phyloP scores from a whole-genome alignment of 2,113 vertebrate species.

The Gymnogyps californianus region DNA sequence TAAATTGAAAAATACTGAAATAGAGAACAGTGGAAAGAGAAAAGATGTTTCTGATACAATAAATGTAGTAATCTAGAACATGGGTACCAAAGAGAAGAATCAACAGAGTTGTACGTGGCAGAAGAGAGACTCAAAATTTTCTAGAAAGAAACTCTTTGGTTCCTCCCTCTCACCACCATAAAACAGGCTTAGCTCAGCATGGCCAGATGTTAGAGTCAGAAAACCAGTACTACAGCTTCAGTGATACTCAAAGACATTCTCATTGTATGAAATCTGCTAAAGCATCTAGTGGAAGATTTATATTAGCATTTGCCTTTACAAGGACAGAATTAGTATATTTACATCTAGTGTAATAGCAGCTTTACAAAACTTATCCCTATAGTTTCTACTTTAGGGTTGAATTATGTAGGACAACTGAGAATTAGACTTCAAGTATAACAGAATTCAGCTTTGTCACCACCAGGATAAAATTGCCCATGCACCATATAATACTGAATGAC shows the following conservation, averaged over 20 bases:
- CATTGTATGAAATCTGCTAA: background rate
- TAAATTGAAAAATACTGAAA: background rate
- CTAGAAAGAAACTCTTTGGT: background rate
- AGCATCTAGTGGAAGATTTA: background rate
- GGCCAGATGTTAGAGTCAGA: background rate
- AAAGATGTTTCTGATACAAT: background rate
- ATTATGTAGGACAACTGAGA: background rate
- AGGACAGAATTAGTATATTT: background rate
- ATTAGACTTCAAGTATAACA: background rate
- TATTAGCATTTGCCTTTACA: background rate
- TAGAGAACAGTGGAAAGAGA: background rate
- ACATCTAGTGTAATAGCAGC: background rate
- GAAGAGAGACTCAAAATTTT: background rate
- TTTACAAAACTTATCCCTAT: background rate
- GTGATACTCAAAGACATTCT: background rate
- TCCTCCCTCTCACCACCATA: background rate
- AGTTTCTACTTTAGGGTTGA: background rate
- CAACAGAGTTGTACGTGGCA: background rate
- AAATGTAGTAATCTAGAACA: background rate
- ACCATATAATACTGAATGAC: background rate
- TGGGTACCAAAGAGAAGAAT: background rate
- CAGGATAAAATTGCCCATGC: background rate
- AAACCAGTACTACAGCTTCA: background rate
- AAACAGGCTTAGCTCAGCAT: background rate
- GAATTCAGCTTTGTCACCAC: background rate